A percentile compares a stretch with the other conserved stretches of the same genome.
Evolutionary conservation across 64 coral and sea anemone genomes (phyloP).

Genomic region (Hydrozoanthus tunicans): DNA sequence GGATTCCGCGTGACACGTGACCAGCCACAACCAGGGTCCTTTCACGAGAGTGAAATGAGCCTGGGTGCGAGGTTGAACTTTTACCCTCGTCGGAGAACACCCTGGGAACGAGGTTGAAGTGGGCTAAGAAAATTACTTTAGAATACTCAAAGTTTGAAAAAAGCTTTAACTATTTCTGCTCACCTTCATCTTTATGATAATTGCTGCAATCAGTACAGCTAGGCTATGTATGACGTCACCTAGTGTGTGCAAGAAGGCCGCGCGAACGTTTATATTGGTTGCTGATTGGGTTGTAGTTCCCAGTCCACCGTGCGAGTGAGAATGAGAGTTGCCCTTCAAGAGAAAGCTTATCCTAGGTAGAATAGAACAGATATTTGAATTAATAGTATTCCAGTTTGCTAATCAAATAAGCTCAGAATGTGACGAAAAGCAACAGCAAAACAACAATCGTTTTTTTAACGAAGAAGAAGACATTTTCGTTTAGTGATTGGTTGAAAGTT

Average conservation of each 20-base stretch:
- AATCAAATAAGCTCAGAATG: no score
- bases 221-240: slow-evolving; percentile 83
- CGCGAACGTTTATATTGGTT: slow-evolving; percentile 74
- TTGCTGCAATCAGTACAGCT: slow-evolving; percentile 71
- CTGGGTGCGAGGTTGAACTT: no score
- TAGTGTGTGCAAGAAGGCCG: slow-evolving; percentile 79
- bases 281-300: slow-evolving; percentile 30
- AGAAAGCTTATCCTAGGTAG: slow-evolving; percentile 4
- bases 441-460: no score
- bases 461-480: no score
- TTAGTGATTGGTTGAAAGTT: no score
- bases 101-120: no score
- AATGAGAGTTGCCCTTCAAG: slow-evolving; percentile 43
- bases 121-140: neutral
- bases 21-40: no score
- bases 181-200: slow-evolving; percentile 91
- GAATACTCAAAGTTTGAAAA: neutral
- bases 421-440: no score
- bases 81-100: no score
- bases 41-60: no score
- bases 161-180: neutral
- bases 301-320: slow-evolving; percentile 46
- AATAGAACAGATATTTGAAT: neutral
- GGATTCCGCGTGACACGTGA: no score
- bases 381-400: neutral